A percentile compares a stretch with the other conserved stretches of the same genome.
Evolutionary conservation across 2,888 invertebrate species (phyloP).

Genomic region (Cheiracanthium punctorium): DNA sequence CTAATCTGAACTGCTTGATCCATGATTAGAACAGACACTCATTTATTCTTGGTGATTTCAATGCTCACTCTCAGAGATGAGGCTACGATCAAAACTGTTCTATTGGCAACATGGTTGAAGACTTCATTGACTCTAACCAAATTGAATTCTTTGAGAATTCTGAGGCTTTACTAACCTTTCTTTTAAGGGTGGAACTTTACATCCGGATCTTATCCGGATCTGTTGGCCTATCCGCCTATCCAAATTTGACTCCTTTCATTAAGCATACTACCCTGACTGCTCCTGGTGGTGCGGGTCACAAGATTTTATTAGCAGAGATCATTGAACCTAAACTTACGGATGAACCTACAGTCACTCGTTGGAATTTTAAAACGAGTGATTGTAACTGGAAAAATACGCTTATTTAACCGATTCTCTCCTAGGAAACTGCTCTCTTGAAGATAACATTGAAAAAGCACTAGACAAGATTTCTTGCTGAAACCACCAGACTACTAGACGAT

Average conservation of each 20-base stretch:
- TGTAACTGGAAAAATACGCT: slow-evolving; percentile 13
- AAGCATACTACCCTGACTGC: neutral
- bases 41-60: slow-evolving; percentile 24
- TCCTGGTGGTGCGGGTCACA: slow-evolving; percentile 11
- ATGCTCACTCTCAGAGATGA: slow-evolving; percentile 18
- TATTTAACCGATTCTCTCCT: neutral
- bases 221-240: slow-evolving; percentile 5
- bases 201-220: slow-evolving; percentile 21
- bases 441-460: neutral
- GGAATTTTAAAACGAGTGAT: slow-evolving; percentile 4
- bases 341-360: neutral
- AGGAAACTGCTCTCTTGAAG: neutral
- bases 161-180: neutral
- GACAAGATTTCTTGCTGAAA: neutral
- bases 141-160: slow-evolving; percentile 21
- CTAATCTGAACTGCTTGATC: neutral
- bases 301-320: neutral
- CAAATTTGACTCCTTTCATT: neutral
- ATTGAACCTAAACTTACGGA: neutral
- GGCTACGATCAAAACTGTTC: neutral
- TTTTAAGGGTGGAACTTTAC: neutral
- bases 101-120: slow-evolving; percentile 15
- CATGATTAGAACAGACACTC: neutral
- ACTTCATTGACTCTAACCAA: slow-evolving; percentile 21
- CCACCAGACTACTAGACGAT: neutral